phyloP scores from a whole-genome alignment of 1,140 invertebrate species.

The Centruroides sculpturatus region DNA sequence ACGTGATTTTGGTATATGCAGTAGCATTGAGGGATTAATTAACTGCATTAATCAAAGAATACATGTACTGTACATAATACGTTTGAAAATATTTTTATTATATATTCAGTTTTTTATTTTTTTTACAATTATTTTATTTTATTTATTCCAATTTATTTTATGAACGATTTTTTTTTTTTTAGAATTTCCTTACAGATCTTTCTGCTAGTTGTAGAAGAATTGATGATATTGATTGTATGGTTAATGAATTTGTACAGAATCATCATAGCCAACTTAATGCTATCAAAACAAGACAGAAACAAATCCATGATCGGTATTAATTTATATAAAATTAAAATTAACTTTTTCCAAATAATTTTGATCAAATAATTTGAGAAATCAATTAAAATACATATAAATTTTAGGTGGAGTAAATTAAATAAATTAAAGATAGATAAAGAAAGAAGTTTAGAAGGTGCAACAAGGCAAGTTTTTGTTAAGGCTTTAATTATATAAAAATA shows the following conservation, averaged over 20 bases:
- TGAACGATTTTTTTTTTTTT: conserved; percentile 25
- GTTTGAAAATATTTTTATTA: no score
- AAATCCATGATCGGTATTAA: conserved; percentile 53
- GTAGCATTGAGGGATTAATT: no score
- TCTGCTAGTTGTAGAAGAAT: conserved; percentile 80
- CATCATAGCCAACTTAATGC: conserved; percentile 79
- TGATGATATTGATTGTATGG: conserved; percentile 73
- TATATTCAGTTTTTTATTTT: no score
- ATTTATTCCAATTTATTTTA: not conserved
- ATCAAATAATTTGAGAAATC: no score
- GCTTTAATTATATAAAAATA: not conserved
- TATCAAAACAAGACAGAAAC: conserved; percentile 53
- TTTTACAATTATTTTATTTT: no score
- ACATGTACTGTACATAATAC: no score
- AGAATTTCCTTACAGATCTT: conserved; percentile 88
- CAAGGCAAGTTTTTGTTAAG: conserved; percentile 38
- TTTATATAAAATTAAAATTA: not conserved
- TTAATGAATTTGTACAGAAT: conserved; percentile 66
- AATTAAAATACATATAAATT: conserved; percentile 1
- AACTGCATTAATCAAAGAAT: no score
- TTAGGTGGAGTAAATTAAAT: conserved; percentile 63
- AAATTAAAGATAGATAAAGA: conserved; percentile 78
- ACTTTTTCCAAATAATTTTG: no score
- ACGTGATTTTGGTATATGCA: no score
- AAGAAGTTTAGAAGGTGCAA: conserved; percentile 76